Evolutionary conservation across 2,797 vertebrate species (phyloP), one percentile per base, ranked within the genome.

Genomic region (Sebastes oblongus): DNA sequence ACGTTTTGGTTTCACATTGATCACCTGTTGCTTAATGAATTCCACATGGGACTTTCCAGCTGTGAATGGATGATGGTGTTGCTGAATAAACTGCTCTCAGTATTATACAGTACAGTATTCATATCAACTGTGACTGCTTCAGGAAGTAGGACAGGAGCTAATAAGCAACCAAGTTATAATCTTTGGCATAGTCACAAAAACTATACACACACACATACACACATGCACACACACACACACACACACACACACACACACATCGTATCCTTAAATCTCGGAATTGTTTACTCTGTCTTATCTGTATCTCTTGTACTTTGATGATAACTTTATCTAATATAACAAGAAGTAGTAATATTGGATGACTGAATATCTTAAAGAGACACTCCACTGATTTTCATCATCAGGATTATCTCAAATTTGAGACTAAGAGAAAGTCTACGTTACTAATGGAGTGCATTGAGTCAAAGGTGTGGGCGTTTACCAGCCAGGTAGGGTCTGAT

Each of bases 161-260:
- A 89, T 88, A 8, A 85, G 56, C 85, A 74, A 83, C 87, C 22
- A n/a, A 42, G 32, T 70, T 77, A 75, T 76, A 25, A 71, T 83
- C 50, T n/a, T 67, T 6, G n/a, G 24, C 18, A 27, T 72, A 24
- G 3, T 39, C 25, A 64, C 22, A 18, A 32, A 52, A 59, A 55
- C n/a, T 8, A 56, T 0, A 54, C 3, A 39, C 71, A 52, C 61
- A 58, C 42, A 54, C 64, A 27, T 6, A 56, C 0, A 54, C 3
- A 39, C 71, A 52, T 6, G 3, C 29, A 30, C 29, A 58, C 32
- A 54, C 64, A 27, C 55, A 36, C 24, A 36, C 20, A 8, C 60
- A 20, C 39, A 7, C 58, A 61, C 69, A 24, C 42, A 29, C 2
- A 50, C 61, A 30, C 27, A 20, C 42, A 12, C 58, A 20, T 4